A percentile compares a stretch with the other conserved stretches of the same genome.
Conservation (phyloP, 2,888 invertebrate genomes). For the Amblyjoppa fuscipennis region DNA sequence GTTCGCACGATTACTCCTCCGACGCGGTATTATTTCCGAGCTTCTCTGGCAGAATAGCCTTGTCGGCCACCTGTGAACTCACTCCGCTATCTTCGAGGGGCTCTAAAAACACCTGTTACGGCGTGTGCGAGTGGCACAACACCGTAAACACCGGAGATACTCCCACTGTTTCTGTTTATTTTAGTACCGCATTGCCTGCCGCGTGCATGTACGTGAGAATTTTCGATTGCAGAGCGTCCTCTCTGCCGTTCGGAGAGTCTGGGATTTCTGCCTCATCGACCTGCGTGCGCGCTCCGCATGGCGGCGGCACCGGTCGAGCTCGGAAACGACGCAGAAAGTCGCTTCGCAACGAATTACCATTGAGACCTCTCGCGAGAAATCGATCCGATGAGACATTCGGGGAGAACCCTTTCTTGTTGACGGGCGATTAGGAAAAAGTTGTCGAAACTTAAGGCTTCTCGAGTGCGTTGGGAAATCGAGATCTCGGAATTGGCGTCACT, state of each 20-base stretch:
- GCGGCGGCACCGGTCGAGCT: constrained; percentile 57
- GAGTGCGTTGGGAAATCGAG: neutral
- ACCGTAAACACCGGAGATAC: constrained; percentile 65
- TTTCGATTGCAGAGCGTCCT: neutral
- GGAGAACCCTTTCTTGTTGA: constrained; percentile 37
- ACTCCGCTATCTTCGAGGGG: constrained; percentile 20
- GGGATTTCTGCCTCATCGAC: constrained; percentile 51
- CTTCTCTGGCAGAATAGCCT: neutral
- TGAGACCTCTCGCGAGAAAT: neutral
- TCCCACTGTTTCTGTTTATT: constrained; percentile 71
- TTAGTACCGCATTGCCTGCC: constrained; percentile 51
- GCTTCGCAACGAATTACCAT: neutral
- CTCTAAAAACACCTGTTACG: constrained; percentile 78
- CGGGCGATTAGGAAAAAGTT: constrained; percentile 11
- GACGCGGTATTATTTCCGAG: constrained; percentile 3
- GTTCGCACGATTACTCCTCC: neutral
- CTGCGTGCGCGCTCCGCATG: neutral
- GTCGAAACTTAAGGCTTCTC: neutral
- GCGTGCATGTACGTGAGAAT: constrained; percentile 19
- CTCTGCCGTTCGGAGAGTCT: neutral
- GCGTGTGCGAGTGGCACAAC: constrained; percentile 37
- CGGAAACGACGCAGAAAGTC: constrained; percentile 1
- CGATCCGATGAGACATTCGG: neutral
- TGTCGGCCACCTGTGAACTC: constrained; percentile 62
- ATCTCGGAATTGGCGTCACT: constrained; percentile 8